These are phyloP conservation scores for Actinia tenebrosa DNA, from an alignment of 64 coral and sea anemone genomes.

Conservation along the genomic window DNA sequence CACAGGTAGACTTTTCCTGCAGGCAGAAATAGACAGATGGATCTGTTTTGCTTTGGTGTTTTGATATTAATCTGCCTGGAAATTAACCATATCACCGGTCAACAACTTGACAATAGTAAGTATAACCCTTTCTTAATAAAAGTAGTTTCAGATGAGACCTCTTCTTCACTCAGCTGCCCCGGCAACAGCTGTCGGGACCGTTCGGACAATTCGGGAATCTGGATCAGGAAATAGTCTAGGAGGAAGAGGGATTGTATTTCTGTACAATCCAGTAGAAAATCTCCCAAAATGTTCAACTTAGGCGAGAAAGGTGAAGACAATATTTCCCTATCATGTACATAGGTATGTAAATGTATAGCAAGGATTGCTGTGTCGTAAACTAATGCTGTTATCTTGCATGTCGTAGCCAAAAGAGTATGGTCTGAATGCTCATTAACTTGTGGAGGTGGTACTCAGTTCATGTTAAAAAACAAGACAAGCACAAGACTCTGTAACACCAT, in stretches of 20 bases:
- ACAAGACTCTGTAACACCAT: constrained; percentile 61
- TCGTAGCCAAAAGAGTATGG: constrained; percentile 32
- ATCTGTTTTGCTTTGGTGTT: background rate
- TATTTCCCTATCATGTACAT: too few species aligned
- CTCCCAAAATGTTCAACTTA: too few species aligned
- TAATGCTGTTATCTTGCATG: background rate
- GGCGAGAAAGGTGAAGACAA: too few species aligned
- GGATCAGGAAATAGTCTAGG: too few species aligned
- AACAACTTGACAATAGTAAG: background rate
- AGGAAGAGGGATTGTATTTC: too few species aligned
- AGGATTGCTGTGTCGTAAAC: background rate
- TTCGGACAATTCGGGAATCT: too few species aligned
- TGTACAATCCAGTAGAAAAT: too few species aligned
- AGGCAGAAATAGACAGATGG: background rate
- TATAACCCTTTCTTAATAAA: background rate
- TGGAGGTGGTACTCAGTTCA: constrained; percentile 52
- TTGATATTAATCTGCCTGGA: background rate
- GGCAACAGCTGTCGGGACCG: too few species aligned
- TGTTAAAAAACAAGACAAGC: background rate
- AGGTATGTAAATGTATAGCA: too few species aligned
- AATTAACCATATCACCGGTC: background rate
- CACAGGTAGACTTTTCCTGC: background rate
- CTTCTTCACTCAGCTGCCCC: too few species aligned
- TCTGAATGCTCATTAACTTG: constrained; percentile 48
- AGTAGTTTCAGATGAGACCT: too few species aligned